Percentiles rank a stretch among this genome's conserved stretches.
Conservation (phyloP, 2,113 vertebrate species). For the Saccopteryx leptura region DNA sequence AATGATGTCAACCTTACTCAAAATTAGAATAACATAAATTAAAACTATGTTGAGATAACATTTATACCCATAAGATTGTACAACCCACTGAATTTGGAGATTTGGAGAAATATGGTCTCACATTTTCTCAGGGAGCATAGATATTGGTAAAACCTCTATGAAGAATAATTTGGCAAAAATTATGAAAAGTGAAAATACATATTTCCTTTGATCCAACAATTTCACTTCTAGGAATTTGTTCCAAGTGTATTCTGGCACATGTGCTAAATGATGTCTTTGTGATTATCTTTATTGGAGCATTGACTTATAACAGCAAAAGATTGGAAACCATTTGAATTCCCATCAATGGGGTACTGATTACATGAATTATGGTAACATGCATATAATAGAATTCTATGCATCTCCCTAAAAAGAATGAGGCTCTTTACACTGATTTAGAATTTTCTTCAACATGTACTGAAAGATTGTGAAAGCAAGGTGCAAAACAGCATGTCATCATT, state of each 20-base stretch:
- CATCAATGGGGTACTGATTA: slow-evolving; percentile 56
- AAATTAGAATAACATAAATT: slow-evolving; percentile 46
- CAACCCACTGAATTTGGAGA: not conserved
- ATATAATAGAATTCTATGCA: slow-evolving; percentile 55
- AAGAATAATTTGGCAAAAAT: slow-evolving; percentile 67
- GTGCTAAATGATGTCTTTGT: not conserved
- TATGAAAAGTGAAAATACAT: slow-evolving; percentile 51
- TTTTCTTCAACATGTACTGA: slow-evolving; percentile 43
- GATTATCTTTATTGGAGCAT: slow-evolving; percentile 24
- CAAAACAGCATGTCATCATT: not conserved
- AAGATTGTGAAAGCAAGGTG: slow-evolving; percentile 24
- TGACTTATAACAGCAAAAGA: slow-evolving; percentile 50
- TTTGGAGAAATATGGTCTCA: not conserved
- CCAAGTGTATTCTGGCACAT: slow-evolving; percentile 51
- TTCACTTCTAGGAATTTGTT: slow-evolving; percentile 67
- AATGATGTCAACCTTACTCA: slow-evolving; percentile 3
- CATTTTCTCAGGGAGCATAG: not conserved
- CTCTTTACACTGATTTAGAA: slow-evolving; percentile 30
- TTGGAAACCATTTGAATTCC: slow-evolving; percentile 60
- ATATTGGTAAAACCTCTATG: slow-evolving; percentile 25
- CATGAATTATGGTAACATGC: slow-evolving; percentile 33
- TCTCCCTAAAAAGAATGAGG: not conserved
- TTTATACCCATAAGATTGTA: not conserved
- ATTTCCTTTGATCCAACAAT: slow-evolving; percentile 51
- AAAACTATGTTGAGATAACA: not conserved